Evolutionary conservation across 2,888 invertebrate genomes (phyloP).

Genomic region (Aromia moschata): DNA sequence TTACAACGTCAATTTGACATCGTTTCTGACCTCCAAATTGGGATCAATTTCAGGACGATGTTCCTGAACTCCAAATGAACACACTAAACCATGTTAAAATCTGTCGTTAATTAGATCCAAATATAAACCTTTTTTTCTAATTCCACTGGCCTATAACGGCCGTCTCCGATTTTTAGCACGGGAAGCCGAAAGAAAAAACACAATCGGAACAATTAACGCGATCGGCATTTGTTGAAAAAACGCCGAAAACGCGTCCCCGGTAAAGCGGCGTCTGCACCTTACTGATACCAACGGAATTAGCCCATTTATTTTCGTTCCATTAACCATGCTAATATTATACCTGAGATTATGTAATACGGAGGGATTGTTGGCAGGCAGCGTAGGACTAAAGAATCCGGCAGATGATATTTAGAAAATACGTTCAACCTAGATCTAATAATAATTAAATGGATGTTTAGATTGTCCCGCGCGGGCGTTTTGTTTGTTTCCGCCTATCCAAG

Average conservation of each 20-base stretch:
- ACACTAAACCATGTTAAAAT: too few relatives aligned
- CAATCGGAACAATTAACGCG: too few relatives aligned
- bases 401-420: constrained; percentile 24
- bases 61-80: too few relatives aligned
- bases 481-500: constrained; percentile 6
- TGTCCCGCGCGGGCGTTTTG: background rate
- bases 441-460: background rate
- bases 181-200: too few relatives aligned
- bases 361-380: constrained; percentile 21
- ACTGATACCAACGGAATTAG: background rate
- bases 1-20: too few relatives aligned
- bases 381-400: constrained; percentile 27
- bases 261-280: background rate
- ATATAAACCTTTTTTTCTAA: too few relatives aligned
- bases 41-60: too few relatives aligned
- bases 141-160: too few relatives aligned
- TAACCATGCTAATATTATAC: constrained; percentile 19
- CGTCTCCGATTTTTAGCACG: too few relatives aligned
- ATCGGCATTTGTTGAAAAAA: too few relatives aligned
- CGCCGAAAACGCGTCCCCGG: background rate
- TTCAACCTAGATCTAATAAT: constrained; percentile 18
- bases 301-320: constrained; percentile 1
- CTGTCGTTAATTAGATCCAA: too few relatives aligned
- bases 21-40: too few relatives aligned
- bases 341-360: constrained; percentile 17